Evolutionary conservation across 2,113 vertebrate species (phyloP), one percentile per base, ranked within the genome.

Genomic region (Poecile atricapillus): DNA sequence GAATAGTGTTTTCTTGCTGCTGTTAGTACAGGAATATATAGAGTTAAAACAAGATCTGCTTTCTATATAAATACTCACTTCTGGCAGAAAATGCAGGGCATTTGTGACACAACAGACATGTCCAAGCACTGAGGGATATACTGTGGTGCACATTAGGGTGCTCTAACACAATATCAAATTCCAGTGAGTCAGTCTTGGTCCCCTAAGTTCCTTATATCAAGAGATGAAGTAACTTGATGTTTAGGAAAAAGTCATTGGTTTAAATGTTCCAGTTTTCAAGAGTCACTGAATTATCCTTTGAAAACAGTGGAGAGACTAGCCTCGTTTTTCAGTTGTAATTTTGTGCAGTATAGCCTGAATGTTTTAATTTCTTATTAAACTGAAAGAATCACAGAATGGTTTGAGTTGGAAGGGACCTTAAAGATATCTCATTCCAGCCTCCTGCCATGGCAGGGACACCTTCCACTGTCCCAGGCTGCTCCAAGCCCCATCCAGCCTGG

Each of bases 121-220:
- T 62, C 41, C 35, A 17, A 76, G 41, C n/a, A 12, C 3, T 28
- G 37, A 53, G 43, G 28, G 53, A 15, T 24, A 6, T 8, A 9
- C 13, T 39, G 43, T 76, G 46, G 8, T 47, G n/a, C 28, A 31
- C 0, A 0, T 17, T 37, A n/a, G 10, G 1, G 0, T 73, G 49
- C 23, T 82, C 37, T 44, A n/a, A 44, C 3, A 7, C 7, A 22
- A 22, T 43, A 18, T 0, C 43, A 63, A 20, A 59, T 67, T 50
- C 37, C 13, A 59, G 3, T 5, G 1, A n/a, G n/a, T 73, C 46
- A 16, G n/a, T 63, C 90, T 47, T 23, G 11, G 12, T 56, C 47
- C 44, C 85, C 69, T 35, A 9, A 92, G 41, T 10, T 17, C 24
- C 13, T 2, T 52, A 3, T 53, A 21, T 49, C 31, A 62, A 55